phyloP scores from a whole-genome alignment of 2,888 invertebrate species.

The Eustalomyia histrio region DNA sequence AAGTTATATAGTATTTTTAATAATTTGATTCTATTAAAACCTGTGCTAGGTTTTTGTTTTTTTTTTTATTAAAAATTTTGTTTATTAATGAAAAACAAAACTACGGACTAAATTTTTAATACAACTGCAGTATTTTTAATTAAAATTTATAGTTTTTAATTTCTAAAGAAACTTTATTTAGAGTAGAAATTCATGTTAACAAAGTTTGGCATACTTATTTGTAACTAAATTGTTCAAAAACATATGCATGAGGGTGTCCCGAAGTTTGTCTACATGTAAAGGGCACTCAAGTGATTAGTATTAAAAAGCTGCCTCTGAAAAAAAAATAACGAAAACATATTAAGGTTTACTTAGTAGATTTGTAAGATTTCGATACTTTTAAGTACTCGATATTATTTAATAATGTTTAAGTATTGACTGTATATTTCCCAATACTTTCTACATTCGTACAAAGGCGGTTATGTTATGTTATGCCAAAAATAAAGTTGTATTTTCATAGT shows the following conservation, averaged over 20 bases:
- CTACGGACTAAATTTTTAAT: conserved; percentile 31
- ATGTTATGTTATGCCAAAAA: no score
- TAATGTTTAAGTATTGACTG: no score
- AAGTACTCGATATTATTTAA: no score
- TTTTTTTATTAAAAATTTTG: neutral
- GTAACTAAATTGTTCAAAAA: no score
- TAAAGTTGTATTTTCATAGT: no score
- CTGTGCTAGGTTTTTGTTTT: neutral
- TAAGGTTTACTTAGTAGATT: no score
- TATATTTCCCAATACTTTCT: no score
- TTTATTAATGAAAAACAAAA: neutral
- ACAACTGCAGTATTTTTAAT: conserved; percentile 46
- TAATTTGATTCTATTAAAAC: neutral
- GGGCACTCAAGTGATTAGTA: neutral
- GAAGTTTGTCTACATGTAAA: neutral
- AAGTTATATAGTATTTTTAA: neutral
- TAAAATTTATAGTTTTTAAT: conserved; percentile 20
- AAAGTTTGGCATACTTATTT: neutral
- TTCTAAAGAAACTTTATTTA: conserved; percentile 20
- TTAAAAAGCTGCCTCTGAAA: no score
- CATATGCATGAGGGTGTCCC: neutral
- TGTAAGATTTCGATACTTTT: no score
- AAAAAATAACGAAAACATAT: no score
- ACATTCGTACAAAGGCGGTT: no score
- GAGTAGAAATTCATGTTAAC: neutral